These are phyloP conservation scores for Ormia ochracea DNA, from an alignment of 2,888 invertebrate genomes.

Conservation along the genomic window DNA sequence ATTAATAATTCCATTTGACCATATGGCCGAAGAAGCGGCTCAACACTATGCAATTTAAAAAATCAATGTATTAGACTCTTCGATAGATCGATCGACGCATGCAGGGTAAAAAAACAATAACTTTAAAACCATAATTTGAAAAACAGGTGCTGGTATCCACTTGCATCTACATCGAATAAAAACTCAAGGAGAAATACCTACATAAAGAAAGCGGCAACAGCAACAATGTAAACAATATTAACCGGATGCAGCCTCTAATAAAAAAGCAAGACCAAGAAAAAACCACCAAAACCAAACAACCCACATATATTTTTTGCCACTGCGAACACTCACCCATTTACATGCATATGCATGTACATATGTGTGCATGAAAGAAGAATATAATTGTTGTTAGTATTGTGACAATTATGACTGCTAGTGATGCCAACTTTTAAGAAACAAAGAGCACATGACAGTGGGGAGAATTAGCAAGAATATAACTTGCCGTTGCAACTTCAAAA, in stretches of 20 bases:
- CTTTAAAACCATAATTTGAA: slow-evolving; percentile 16
- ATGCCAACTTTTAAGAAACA: background rate
- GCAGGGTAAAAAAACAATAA: slow-evolving; percentile 3
- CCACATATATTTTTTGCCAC: slow-evolving; percentile 41
- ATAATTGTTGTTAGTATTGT: background rate
- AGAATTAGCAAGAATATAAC: background rate
- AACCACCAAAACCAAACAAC: slow-evolving; percentile 39
- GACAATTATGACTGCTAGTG: background rate
- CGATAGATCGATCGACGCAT: background rate
- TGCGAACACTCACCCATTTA: no score
- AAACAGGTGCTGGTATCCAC: slow-evolving; percentile 60
- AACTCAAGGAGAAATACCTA: slow-evolving; percentile 17
- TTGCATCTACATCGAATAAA: slow-evolving; percentile 56
- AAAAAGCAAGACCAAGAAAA: slow-evolving; percentile 30
- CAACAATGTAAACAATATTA: slow-evolving; percentile 33
- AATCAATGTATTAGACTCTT: no score
- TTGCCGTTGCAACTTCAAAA: no score
- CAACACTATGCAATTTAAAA: slow-evolving; percentile 2
- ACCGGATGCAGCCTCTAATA: slow-evolving; percentile 48
- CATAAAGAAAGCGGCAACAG: slow-evolving; percentile 27
- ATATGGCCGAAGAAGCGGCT: slow-evolving; percentile 44
- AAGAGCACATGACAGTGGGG: background rate
- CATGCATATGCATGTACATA: no score
- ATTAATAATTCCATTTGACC: slow-evolving; percentile 19
- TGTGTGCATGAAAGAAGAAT: no score